Percentiles rank a stretch among this genome's conserved stretches.
Evolutionary conservation across 2,888 invertebrate genomes (phyloP).

Genomic region (Frankliniella intonsa): DNA sequence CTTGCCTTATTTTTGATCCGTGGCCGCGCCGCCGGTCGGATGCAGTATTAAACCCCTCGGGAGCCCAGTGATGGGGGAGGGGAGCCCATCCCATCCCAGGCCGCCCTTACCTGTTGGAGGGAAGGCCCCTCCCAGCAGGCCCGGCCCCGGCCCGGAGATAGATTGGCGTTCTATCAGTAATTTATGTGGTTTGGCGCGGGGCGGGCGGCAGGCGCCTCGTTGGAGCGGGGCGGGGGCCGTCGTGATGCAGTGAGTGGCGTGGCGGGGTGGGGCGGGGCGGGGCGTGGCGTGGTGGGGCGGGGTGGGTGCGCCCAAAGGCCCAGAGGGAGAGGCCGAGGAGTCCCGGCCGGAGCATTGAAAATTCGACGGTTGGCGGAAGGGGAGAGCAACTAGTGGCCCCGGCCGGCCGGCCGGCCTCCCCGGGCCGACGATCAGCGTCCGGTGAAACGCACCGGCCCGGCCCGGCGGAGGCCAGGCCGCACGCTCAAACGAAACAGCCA

Average conservation of each 20-base stretch:
- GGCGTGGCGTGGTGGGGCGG: neutral
- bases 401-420: neutral
- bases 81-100: no score
- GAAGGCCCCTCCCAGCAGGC: no score
- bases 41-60: no score
- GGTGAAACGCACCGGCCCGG: neutral
- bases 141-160: neutral
- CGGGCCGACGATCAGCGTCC: neutral
- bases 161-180: constrained; percentile 10
- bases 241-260: neutral
- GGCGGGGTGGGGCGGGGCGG: neutral
- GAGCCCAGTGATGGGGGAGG: no score
- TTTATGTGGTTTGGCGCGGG: constrained; percentile 1
- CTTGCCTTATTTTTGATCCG: no score
- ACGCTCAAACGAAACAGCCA: no score
- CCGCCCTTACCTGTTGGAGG: no score
- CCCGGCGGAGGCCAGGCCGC: neutral
- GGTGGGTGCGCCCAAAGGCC: neutral
- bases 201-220: neutral
- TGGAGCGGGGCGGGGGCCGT: neutral
- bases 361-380: neutral
- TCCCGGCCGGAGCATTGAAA: neutral
- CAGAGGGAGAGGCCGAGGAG: neutral
- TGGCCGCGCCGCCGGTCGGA: no score
- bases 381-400: neutral